Evolutionary conservation across 2,797 vertebrate species (phyloP), one percentile per base, ranked within the genome.

Genomic region (Periparus ater): DNA sequence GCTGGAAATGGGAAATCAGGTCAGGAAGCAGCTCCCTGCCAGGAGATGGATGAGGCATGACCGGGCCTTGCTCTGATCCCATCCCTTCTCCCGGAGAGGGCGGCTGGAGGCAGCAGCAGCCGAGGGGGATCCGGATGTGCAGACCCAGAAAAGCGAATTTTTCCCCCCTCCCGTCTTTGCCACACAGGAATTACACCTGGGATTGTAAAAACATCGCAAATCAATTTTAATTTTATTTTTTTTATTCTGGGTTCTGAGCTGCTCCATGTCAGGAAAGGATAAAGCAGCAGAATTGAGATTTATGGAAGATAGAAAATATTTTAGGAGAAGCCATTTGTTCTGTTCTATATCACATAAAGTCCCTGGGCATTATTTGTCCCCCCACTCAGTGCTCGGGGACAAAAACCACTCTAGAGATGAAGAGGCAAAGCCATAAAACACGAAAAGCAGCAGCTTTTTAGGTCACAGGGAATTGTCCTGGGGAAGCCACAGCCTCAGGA

Each of bases 81-180:
- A 2, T 5, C 51, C 67, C 58, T 34, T 25, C 18, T 79, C 38
- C 66, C 16, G 1, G 44, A 9, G 36, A 9, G 14, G 44, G 9
- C 2, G 58, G 58, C 36, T 51, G 62, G 45, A 50, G 57, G 40
- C 38, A 36, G 47, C 73, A 34, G 44, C 15, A 54, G 54, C 50
- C 2, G 0, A 11, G 32, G 1, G 27, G 36, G 44, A 54, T 22
- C 4, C 0, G 7, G 16, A 13, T 36, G 19, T 44, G 27, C 65
- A 42, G 45, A 9, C 25, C 54, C 34, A 42, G 19, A 9, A 67
- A 9, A 26, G 16, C 8, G 25, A 50, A 36, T 36, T 30, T 30
- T 58, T n/a, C 14, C n/a, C 22, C 63, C 26, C 38, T 40, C 38
- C 16, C 6, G 0, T 17, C 58, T 47, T 84, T 38, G 23, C 58